Conservation (phyloP, 2,113 vertebrate genomes). For the Tychaedon coryphoeus region DNA sequence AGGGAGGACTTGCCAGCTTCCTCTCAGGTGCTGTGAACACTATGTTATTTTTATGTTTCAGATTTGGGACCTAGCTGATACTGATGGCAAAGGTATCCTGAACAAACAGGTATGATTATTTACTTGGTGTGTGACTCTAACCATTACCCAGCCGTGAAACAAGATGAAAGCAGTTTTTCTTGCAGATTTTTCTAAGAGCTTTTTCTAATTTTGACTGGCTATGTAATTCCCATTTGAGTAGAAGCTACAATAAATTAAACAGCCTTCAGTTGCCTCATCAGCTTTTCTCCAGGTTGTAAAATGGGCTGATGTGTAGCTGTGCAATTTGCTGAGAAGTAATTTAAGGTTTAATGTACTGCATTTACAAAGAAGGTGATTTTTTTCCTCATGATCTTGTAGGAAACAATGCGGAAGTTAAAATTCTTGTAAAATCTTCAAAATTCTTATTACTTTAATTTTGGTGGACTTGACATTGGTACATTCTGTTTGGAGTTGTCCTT, state of each 20-base stretch:
- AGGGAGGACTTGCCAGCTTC: background rate
- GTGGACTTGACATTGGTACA: background rate
- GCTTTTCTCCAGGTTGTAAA: background rate
- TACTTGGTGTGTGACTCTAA: background rate
- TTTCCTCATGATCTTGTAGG: background rate
- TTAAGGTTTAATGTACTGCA: background rate
- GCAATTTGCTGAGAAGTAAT: background rate
- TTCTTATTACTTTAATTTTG: background rate
- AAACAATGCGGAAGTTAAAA: background rate
- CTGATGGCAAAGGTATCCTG: slow-evolving; percentile 91
- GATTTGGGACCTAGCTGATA: slow-evolving; percentile 98
- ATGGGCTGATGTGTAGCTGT: background rate
- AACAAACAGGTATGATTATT: slow-evolving; percentile 89
- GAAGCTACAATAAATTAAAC: background rate
- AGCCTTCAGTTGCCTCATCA: background rate
- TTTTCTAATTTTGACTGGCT: background rate
- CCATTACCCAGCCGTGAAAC: background rate
- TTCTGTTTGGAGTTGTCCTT: background rate
- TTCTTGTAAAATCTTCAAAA: background rate
- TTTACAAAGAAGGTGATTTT: background rate
- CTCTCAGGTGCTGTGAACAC: background rate
- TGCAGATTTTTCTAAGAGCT: background rate
- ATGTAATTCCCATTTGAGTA: background rate
- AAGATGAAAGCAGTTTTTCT: background rate
- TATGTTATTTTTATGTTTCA: slow-evolving; percentile 53